A percentile compares a stretch with the other conserved stretches of the same genome.
phyloP scores from a whole-genome alignment of 2,888 invertebrate genomes.

The Pollenia amentaria region DNA sequence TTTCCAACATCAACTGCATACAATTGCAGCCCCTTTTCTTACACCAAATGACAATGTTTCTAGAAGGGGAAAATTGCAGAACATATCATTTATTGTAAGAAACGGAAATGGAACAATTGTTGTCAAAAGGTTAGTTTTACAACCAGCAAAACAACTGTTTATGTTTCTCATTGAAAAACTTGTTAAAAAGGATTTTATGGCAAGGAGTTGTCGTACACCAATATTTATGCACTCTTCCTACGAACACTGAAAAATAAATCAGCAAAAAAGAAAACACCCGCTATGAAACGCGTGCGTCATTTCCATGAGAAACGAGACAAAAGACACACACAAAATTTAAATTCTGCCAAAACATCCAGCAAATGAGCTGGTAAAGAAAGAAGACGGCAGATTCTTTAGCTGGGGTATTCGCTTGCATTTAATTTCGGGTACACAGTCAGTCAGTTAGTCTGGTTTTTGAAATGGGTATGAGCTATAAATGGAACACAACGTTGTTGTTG shows the following conservation, averaged over 20 bases:
- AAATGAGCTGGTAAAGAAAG: constrained; percentile 61
- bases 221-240: not conserved
- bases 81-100: not conserved
- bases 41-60: constrained; percentile 52
- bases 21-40: too few relatives aligned
- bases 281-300: constrained; percentile 77
- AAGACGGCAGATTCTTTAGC: constrained; percentile 65
- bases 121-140: constrained; percentile 53
- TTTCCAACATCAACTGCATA: too few relatives aligned
- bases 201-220: constrained; percentile 38
- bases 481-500: constrained; percentile 41
- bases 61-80: not conserved
- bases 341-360: constrained; percentile 41
- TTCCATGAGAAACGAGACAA: constrained; percentile 63
- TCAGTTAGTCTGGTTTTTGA: constrained; percentile 39
- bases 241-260: constrained; percentile 26
- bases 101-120: constrained; percentile 80
- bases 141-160: constrained; percentile 54
- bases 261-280: constrained; percentile 74
- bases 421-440: not conserved
- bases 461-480: constrained; percentile 63
- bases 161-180: constrained; percentile 24
- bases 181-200: constrained; percentile 31
- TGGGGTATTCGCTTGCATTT: constrained; percentile 49
- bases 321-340: constrained; percentile 33